phyloP scores from a whole-genome alignment of 1,140 invertebrate species.

The Lepidurus arcticus region DNA sequence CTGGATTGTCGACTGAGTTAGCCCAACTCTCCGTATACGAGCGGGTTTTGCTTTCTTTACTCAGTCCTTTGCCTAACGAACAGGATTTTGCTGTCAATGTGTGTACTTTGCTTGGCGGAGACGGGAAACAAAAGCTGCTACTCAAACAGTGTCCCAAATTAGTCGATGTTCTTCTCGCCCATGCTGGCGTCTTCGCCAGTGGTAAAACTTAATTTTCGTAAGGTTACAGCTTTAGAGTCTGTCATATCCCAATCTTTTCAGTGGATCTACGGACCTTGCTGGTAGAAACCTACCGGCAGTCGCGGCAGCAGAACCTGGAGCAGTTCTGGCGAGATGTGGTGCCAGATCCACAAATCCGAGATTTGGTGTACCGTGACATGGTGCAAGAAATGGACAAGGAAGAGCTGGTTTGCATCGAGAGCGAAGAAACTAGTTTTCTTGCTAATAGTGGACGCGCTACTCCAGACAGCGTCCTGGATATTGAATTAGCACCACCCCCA shows the following conservation, averaged over 20 bases:
- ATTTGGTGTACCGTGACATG: background rate
- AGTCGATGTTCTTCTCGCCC: conserved; percentile 80
- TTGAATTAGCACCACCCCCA: background rate
- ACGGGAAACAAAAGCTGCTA: conserved; percentile 79
- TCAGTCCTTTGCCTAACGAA: conserved; percentile 94
- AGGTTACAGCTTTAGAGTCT: background rate
- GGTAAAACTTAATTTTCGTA: conserved; percentile 51
- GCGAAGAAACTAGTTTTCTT: background rate
- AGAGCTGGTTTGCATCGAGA: background rate
- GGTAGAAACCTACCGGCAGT: conserved; percentile 39
- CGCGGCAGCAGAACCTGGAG: conserved; percentile 39
- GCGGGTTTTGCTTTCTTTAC: conserved; percentile 76
- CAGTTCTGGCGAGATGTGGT: conserved; percentile 44
- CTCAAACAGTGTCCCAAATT: conserved; percentile 76
- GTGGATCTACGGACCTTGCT: conserved; percentile 37
- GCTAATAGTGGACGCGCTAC: background rate
- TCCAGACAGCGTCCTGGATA: background rate
- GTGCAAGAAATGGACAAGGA: conserved; percentile 24
- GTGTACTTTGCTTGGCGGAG: conserved; percentile 88
- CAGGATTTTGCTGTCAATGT: conserved; percentile 98
- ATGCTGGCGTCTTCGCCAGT: conserved; percentile 86
- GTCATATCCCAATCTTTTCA: conserved; percentile 32
- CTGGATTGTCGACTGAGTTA: conserved; percentile 62
- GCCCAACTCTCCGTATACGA: conserved; percentile 77
- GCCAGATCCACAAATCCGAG: conserved; percentile 34